Evolutionary conservation across 1,140 invertebrate species (phyloP), one percentile per base, ranked within the genome.

Genomic region (Monomorium pharaonis): DNA sequence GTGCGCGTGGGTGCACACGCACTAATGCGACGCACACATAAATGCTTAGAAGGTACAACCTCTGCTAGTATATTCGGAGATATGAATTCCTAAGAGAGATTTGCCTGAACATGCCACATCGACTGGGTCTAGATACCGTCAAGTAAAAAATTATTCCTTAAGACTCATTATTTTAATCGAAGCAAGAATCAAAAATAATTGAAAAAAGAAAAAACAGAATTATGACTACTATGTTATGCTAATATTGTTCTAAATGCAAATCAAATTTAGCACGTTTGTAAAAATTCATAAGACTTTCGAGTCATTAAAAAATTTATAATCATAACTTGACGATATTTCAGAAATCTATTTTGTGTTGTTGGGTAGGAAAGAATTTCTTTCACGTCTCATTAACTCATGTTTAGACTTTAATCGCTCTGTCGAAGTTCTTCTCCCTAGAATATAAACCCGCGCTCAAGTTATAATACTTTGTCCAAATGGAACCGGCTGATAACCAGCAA

Each of bases 401-500:
- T 63, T 56, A 56, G 56, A 47, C 24, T 70, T 51, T 86, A 86
- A 88, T 88, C 84, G 49, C 49, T 14, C 49, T 14, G n/a, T 56
- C 4, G 24, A 37, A 27, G 7, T 58, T 58, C 56, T 37, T n/a
- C 12, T 6, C 4, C 16, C 12, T 33, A 7, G 72, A 67, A 51
- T 77, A 75, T 33, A 37, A 37, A 51, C 7, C 37, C 75, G 33
- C 67, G 6, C 5, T 30, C 24, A 54, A 72, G 44, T 77, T 51
- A 78, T 77, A 72, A 69, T 72, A 77, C 75, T 76, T 86, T 70
- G 70, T 74, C 62, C 63, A 83, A 86, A 89, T 83, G 87, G 63
- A 65, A 60, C 21, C 72, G 65, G 37, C 65, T 63, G 87, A 89
- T 89, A 89, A 89, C 37, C 49, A 63, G 54, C 54, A 81, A 81